These are phyloP conservation scores for Panulirus ornatus DNA, from an alignment of 1,140 invertebrate species.

Conservation along the genomic window DNA sequence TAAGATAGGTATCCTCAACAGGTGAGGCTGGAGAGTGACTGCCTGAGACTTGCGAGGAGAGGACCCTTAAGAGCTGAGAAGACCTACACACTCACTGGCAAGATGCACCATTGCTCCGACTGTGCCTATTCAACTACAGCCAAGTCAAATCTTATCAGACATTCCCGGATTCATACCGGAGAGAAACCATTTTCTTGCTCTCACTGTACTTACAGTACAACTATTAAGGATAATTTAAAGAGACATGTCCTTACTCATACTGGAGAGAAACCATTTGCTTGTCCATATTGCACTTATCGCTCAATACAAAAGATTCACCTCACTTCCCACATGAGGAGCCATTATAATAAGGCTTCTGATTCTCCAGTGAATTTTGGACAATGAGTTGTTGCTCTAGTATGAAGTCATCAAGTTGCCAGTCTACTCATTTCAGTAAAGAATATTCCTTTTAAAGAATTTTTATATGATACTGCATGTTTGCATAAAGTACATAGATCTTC, in stretches of 20 bases:
- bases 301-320: conserved; percentile 61
- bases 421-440: too few species aligned
- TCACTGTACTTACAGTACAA: conserved; percentile 50
- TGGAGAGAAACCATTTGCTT: conserved; percentile 58
- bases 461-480: too few species aligned
- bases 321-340: conserved; percentile 35
- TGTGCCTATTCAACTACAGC: conserved; percentile 53
- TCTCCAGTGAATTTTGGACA: not conserved
- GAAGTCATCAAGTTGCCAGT: not conserved
- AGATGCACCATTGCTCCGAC: conserved; percentile 33
- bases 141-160: conserved; percentile 59
- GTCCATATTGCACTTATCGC: conserved; percentile 49
- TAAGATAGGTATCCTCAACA: conserved; percentile 58
- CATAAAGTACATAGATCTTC: too few species aligned
- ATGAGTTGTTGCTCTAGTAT: not conserved
- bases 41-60: conserved; percentile 16
- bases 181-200: conserved; percentile 54
- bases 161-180: conserved; percentile 48
- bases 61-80: not conserved
- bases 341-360: conserved; percentile 31
- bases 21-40: conserved; percentile 38
- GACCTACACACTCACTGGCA: conserved; percentile 27
- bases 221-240: conserved; percentile 58
- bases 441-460: too few species aligned
- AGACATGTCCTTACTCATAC: conserved; percentile 59